Evolutionary conservation across 2,113 vertebrate genomes (phyloP).

Genomic region (Notarius quadriscutis): DNA sequence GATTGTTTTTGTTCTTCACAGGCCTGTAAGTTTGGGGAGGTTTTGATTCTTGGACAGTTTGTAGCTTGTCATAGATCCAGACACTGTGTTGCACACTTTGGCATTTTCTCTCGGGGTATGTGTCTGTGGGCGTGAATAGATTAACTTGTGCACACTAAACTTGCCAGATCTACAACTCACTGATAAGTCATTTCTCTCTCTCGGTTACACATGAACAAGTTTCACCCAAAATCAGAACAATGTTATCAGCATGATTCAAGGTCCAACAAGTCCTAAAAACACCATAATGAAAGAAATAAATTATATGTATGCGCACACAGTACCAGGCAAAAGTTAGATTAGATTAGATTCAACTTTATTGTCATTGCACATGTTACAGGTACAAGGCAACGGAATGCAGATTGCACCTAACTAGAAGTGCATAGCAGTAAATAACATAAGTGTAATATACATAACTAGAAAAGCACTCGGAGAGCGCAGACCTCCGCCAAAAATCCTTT

Average conservation of each 20-base stretch:
- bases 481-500: too few relatives aligned
- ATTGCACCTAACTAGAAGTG: too few relatives aligned
- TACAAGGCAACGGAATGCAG: too few relatives aligned
- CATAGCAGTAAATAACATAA: too few relatives aligned
- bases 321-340: too few relatives aligned
- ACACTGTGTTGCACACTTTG: conserved; percentile 9
- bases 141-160: not conserved
- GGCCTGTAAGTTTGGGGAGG: not conserved
- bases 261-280: not conserved
- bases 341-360: too few relatives aligned
- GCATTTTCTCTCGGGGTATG: not conserved
- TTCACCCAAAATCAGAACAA: not conserved
- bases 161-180: not conserved
- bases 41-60: not conserved
- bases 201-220: not conserved
- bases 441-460: too few relatives aligned
- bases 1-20: not conserved
- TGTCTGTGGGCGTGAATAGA: not conserved
- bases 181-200: not conserved
- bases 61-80: not conserved
- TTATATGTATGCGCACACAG: not conserved
- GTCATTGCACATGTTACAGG: too few relatives aligned
- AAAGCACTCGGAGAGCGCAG: too few relatives aligned
- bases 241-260: conserved; percentile 3
- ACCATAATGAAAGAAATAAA: not conserved